These are phyloP conservation scores for Tonatia bakeri DNA, from an alignment of 2,113 vertebrate species.

Conservation along the genomic window DNA sequence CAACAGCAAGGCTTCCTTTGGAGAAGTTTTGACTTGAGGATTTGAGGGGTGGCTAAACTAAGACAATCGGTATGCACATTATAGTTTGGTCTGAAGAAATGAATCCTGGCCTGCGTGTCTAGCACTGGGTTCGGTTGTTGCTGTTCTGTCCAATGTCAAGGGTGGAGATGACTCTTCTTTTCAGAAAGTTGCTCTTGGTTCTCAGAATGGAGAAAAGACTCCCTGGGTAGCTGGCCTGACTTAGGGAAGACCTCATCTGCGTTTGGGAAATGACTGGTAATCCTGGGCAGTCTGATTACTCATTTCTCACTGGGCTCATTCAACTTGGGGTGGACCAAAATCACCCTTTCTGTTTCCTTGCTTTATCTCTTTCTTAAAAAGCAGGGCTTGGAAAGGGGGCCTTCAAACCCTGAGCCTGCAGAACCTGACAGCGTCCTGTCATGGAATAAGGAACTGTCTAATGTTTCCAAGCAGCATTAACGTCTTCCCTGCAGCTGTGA, in stretches of 20 bases:
- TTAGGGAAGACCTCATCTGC: neutral
- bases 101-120: neutral
- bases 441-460: slow-evolving; percentile 6
- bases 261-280: neutral
- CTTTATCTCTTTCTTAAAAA: neutral
- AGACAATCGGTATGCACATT: neutral
- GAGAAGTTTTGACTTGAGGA: neutral
- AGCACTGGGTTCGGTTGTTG: neutral
- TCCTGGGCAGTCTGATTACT: neutral
- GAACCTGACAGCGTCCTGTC: neutral
- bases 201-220: neutral
- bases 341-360: neutral
- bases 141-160: neutral
- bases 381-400: neutral
- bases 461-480: neutral
- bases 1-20: neutral
- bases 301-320: neutral
- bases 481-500: neutral
- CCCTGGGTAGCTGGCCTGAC: neutral
- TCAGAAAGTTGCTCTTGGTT: slow-evolving; percentile 11
- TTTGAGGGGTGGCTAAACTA: neutral
- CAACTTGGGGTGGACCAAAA: neutral
- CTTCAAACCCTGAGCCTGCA: neutral
- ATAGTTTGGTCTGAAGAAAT: neutral
- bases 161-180: neutral